These are phyloP conservation scores for Ochlodes sylvanus DNA, from an alignment of 2,888 invertebrate species.

Conservation along the genomic window DNA sequence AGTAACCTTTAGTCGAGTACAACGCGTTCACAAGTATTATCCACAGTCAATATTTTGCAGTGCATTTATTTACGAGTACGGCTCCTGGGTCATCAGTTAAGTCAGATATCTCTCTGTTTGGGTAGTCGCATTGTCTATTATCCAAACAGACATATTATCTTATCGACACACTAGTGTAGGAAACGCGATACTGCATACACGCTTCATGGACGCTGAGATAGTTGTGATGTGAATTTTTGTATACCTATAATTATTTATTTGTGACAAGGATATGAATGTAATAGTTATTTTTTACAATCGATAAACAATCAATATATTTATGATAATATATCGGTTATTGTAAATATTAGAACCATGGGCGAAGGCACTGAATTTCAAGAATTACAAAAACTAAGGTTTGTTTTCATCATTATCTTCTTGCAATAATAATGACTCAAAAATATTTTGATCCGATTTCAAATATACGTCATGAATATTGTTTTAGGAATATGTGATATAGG, in stretches of 20 bases:
- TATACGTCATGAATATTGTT: too few relatives aligned
- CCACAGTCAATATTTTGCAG: conserved; percentile 45
- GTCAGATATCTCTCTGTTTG: conserved; percentile 58
- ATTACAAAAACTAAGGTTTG: conserved; percentile 72
- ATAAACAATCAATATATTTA: conserved; percentile 3
- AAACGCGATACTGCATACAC: conserved; percentile 60
- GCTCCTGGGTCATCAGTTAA: conserved; percentile 52
- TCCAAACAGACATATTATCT: conserved; percentile 70
- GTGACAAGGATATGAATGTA: conserved; percentile 42
- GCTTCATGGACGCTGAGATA: conserved; percentile 51
- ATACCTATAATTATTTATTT: conserved; percentile 37
- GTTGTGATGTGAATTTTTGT: conserved; percentile 60
- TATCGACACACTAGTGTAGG: conserved; percentile 72
- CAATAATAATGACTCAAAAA: background rate
- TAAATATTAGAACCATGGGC: conserved; percentile 54
- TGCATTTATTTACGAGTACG: conserved; percentile 46
- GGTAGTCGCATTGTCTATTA: conserved; percentile 64
- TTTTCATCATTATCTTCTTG: conserved; percentile 5
- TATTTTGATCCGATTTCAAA: too few relatives aligned
- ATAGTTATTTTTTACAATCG: conserved; percentile 6
- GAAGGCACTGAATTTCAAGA: conserved; percentile 71
- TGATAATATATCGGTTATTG: background rate
- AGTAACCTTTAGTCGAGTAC: conserved; percentile 50
- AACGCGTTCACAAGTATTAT: conserved; percentile 43
- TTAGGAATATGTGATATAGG: too few relatives aligned